Evolutionary conservation across 2,888 invertebrate species (phyloP).

Genomic region (Nasonia oneida): DNA sequence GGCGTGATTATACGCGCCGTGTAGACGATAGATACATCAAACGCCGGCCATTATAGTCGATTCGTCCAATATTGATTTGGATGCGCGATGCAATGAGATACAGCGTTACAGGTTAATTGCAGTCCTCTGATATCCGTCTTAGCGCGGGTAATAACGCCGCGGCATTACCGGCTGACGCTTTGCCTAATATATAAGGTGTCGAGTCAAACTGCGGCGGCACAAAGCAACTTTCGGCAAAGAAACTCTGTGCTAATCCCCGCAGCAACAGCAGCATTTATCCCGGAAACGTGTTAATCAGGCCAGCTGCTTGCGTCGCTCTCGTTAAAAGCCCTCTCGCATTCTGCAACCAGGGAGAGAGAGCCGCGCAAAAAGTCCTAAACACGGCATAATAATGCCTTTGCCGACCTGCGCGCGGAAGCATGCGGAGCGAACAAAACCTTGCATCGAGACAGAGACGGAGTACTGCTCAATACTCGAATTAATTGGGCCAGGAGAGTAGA

Average conservation of each 20-base stretch:
- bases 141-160: not conserved
- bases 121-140: not conserved
- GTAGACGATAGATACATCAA: not conserved
- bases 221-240: not conserved
- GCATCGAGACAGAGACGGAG: conserved; percentile 27
- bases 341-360: not conserved
- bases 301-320: conserved; percentile 16
- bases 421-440: not conserved
- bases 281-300: not conserved
- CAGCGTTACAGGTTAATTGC: not conserved
- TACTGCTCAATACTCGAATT: conserved; percentile 71
- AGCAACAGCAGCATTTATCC: not conserved
- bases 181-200: not conserved
- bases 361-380: conserved; percentile 20
- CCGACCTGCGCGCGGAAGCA: not conserved
- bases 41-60: not conserved
- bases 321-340: conserved; percentile 16
- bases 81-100: not conserved
- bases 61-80: not conserved
- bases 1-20: not conserved
- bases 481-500: conserved; percentile 77
- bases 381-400: conserved; percentile 35
- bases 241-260: not conserved
- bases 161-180: not conserved
- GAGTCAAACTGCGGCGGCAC: not conserved